Percentiles rank a stretch among this genome's conserved stretches.
phyloP scores from a whole-genome alignment of 1,140 invertebrate species.

The Maniola jurtina region DNA sequence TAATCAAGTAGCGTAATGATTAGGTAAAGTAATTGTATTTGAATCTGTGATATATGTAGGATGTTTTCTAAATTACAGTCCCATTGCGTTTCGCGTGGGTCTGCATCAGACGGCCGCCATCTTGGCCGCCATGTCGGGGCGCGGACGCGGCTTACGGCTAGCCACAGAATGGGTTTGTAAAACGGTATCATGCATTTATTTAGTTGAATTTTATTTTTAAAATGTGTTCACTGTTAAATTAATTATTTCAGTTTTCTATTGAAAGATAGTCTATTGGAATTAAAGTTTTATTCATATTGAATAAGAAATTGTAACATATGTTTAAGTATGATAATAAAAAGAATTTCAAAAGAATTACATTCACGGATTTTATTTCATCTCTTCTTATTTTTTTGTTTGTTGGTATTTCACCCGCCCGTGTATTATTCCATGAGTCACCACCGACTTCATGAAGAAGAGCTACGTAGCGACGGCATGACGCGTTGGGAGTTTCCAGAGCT shows the following conservation, averaged over 20 bases:
- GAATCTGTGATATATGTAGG: slow-evolving; percentile 77
- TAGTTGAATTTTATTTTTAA: slow-evolving; percentile 45
- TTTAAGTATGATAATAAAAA: slow-evolving; percentile 75
- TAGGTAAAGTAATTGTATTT: slow-evolving; percentile 65
- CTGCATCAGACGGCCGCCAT: slow-evolving; percentile 76
- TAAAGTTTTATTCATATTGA: slow-evolving; percentile 75
- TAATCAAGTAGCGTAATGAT: slow-evolving; percentile 39
- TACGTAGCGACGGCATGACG: slow-evolving; percentile 47
- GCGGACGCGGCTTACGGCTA: slow-evolving; percentile 63
- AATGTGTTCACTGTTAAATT: slow-evolving; percentile 47
- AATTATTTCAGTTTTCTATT: slow-evolving; percentile 71
- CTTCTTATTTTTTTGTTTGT: slow-evolving; percentile 33
- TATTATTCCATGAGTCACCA: slow-evolving; percentile 77
- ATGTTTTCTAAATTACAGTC: slow-evolving; percentile 79
- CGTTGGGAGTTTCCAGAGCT: slow-evolving; percentile 30
- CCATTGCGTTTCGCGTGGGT: slow-evolving; percentile 78
- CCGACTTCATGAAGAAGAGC: slow-evolving; percentile 56
- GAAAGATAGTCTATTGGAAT: slow-evolving; percentile 67
- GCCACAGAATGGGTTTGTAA: slow-evolving; percentile 73
- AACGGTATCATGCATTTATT: slow-evolving; percentile 76
- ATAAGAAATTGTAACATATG: slow-evolving; percentile 76
- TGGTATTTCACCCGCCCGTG: slow-evolving; percentile 71
- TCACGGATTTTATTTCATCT: slow-evolving; percentile 53
- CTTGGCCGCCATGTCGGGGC: slow-evolving; percentile 69
- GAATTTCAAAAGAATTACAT: slow-evolving; percentile 50